Evolutionary conservation across 2,888 invertebrate genomes (phyloP).

Genomic region (Ernsta delagoae): DNA sequence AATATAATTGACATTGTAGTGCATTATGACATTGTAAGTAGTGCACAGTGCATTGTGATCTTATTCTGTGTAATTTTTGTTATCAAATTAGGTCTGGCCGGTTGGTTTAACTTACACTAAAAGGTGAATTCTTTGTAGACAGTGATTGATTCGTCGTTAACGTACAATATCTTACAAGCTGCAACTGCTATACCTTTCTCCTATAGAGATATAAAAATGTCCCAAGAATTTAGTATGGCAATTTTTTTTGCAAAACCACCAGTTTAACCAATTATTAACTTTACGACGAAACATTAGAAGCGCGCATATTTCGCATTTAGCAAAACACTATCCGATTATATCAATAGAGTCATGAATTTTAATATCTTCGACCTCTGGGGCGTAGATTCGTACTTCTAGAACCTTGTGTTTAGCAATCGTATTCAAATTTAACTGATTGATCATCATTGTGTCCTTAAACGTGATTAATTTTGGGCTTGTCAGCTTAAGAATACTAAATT

Average conservation of each 20-base stretch:
- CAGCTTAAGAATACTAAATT: background rate
- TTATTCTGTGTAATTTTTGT: background rate
- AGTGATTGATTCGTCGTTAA: background rate
- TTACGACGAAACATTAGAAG: background rate
- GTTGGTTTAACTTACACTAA: background rate
- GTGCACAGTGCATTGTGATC: too few species aligned
- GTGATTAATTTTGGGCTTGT: background rate
- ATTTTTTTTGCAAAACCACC: background rate
- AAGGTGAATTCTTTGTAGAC: background rate
- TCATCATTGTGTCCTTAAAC: conserved; percentile 1
- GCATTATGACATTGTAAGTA: too few species aligned
- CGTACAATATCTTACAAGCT: too few species aligned
- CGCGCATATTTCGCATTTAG: background rate
- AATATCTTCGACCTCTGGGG: conserved; percentile 24
- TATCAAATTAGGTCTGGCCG: background rate
- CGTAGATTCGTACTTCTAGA: conserved; percentile 1
- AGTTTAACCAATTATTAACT: background rate
- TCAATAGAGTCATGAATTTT: conserved; percentile 20
- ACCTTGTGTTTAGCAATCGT: conserved; percentile 19
- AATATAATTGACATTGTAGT: too few species aligned
- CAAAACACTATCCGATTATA: background rate
- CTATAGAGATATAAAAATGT: too few species aligned
- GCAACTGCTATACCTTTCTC: too few species aligned
- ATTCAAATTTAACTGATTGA: conserved; percentile 17
- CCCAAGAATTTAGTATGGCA: too few species aligned